phyloP scores from a whole-genome alignment of 2,113 vertebrate genomes.

The Euleptes europaea region DNA sequence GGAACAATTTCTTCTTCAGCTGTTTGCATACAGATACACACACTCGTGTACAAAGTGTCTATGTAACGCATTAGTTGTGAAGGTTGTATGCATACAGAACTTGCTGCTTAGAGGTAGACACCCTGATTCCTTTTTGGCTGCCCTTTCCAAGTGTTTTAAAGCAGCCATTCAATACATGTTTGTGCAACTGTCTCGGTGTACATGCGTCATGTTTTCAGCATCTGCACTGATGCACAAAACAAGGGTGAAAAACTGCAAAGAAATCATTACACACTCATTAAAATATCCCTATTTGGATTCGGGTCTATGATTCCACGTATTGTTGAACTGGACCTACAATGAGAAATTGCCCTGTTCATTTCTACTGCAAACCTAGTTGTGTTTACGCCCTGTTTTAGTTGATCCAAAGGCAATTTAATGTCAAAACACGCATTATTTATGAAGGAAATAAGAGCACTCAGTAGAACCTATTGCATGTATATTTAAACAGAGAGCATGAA shows the following conservation, averaged over 20 bases:
- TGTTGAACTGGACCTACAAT: neutral
- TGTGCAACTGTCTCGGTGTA: neutral
- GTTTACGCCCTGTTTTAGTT: neutral
- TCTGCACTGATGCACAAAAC: neutral
- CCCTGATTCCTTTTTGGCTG: neutral
- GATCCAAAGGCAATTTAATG: neutral
- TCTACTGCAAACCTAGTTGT: neutral
- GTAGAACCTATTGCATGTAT: constrained; percentile 5
- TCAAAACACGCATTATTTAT: neutral
- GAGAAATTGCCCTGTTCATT: neutral
- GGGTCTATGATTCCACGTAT: neutral
- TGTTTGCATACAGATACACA: too few relatives aligned
- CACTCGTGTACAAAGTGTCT: neutral
- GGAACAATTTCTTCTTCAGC: too few relatives aligned
- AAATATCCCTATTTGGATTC: neutral
- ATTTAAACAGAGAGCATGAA: constrained; percentile 23
- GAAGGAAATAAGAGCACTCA: fast-evolving
- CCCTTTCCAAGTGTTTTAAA: neutral
- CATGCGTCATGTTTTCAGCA: neutral
- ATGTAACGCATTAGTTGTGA: neutral
- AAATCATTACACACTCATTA: too few relatives aligned
- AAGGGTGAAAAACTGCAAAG: neutral
- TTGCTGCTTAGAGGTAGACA: neutral
- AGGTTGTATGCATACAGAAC: neutral
- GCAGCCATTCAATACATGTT: neutral